A percentile compares a stretch with the other conserved stretches of the same genome.
Conservation (phyloP, 2,888 invertebrate species). For the Palloptera scutellata region DNA sequence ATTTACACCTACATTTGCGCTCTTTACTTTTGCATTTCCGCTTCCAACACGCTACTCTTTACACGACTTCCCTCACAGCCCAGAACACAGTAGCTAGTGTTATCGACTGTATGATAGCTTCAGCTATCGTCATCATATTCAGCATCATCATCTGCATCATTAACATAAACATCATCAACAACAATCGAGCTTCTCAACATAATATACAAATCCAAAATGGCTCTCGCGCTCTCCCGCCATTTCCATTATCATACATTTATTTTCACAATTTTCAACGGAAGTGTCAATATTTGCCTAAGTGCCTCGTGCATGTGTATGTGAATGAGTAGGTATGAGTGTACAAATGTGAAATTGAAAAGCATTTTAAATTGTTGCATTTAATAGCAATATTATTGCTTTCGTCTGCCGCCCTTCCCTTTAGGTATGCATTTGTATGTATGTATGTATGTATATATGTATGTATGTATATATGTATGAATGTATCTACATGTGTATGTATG, state of each 20-base stretch:
- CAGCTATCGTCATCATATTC: no score
- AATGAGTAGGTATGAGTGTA: neutral
- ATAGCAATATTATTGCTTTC: neutral
- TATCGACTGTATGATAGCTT: no score
- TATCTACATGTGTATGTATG: neutral
- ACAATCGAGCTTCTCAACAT: neutral
- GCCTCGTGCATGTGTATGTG: neutral
- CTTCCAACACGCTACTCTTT: no score
- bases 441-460: constrained; percentile 5
- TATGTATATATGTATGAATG: neutral
- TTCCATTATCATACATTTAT: neutral
- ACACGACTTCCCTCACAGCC: no score
- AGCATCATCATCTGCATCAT: no score
- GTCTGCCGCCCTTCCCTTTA: neutral
- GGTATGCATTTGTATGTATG: neutral
- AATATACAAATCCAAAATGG: neutral
- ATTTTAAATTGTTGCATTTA: neutral
- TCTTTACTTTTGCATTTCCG: no score
- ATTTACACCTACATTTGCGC: no score
- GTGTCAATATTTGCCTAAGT: constrained; percentile 2
- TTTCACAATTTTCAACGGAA: neutral
- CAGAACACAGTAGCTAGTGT: no score
- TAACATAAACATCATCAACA: neutral
- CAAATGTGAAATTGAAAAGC: neutral
- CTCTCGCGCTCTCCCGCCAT: neutral